Percentiles rank a stretch among this genome's conserved stretches.
Conservation (phyloP, 1,140 invertebrate genomes). For the Euwallacea fornicatus region DNA sequence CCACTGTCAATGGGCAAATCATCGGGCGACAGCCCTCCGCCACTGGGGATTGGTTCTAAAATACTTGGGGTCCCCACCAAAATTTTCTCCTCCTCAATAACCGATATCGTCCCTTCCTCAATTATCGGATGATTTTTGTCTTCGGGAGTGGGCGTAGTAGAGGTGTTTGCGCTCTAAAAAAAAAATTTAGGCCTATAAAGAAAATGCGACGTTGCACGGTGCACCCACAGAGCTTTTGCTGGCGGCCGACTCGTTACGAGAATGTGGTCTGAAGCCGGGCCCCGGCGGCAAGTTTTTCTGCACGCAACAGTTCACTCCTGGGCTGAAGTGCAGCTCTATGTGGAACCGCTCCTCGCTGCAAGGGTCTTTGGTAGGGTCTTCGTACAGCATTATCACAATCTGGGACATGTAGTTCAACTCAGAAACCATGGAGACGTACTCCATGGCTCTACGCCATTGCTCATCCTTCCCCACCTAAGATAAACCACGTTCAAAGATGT, state of each 20-base stretch:
- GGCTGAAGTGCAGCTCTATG: slow-evolving; percentile 96
- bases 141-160: slow-evolving; percentile 51
- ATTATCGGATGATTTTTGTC: slow-evolving; percentile 62
- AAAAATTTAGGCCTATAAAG: not conserved
- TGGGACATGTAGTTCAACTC: slow-evolving; percentile 99
- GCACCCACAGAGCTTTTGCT: slow-evolving; percentile 54
- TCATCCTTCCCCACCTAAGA: slow-evolving; percentile 81
- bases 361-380: slow-evolving; percentile 95
- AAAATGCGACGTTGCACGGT: not conserved
- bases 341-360: slow-evolving; percentile 90
- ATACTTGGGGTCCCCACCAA: slow-evolving; percentile 27
- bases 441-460: slow-evolving; percentile 98
- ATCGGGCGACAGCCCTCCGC: slow-evolving; percentile 5
- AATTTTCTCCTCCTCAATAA: slow-evolving; percentile 48
- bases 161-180: slow-evolving; percentile 47
- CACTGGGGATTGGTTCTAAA: slow-evolving; percentile 31
- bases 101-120: slow-evolving; percentile 61
- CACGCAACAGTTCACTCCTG: slow-evolving; percentile 93
- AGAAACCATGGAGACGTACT: slow-evolving; percentile 95
- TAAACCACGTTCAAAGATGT: not conserved
- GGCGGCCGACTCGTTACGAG: slow-evolving; percentile 74
- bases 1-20: slow-evolving; percentile 17
- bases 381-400: slow-evolving; percentile 99
- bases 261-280: slow-evolving; percentile 90
- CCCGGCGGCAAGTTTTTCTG: slow-evolving; percentile 92